A percentile compares a stretch with the other conserved stretches of the same genome.
Evolutionary conservation across 2,888 invertebrate genomes (phyloP).

Genomic region (Leptopilina myrica): DNA sequence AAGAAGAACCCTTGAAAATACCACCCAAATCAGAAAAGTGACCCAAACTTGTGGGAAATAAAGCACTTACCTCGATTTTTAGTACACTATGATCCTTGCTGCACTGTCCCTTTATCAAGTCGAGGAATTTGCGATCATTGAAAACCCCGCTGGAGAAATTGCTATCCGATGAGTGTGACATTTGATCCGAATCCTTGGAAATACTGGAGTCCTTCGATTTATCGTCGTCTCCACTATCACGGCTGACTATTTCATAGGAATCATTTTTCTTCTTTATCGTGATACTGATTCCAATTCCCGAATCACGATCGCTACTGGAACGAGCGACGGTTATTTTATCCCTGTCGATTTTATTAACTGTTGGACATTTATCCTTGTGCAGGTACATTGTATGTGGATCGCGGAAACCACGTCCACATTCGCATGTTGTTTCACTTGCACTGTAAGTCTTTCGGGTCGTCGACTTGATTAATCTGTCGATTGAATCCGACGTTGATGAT

Average conservation of each 20-base stretch:
- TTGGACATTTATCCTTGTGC: conserved; percentile 65
- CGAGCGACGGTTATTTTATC: conserved; percentile 48
- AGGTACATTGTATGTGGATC: conserved; percentile 63
- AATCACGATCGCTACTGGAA: conserved; percentile 66
- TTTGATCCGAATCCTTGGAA: conserved; percentile 50
- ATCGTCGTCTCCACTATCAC: conserved; percentile 59
- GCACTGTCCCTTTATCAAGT: conserved; percentile 53
- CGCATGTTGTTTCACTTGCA: conserved; percentile 55
- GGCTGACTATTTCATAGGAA: conserved; percentile 72
- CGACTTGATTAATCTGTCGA: conserved; percentile 2
- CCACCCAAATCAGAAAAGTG: too few species aligned
- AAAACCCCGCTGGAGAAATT: background rate
- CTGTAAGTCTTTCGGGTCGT: conserved; percentile 33
- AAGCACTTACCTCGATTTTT: conserved; percentile 47
- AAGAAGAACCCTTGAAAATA: too few species aligned
- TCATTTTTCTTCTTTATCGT: conserved; percentile 73
- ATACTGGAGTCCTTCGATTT: conserved; percentile 51
- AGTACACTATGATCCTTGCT: conserved; percentile 64
- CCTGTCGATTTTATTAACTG: conserved; percentile 25
- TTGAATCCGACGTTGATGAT: conserved; percentile 24
- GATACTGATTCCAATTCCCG: conserved; percentile 70
- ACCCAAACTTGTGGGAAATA: too few species aligned
- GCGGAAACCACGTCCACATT: conserved; percentile 67
- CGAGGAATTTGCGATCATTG: background rate
- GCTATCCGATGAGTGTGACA: conserved; percentile 56